Base-by-base conservation (phyloP, 1,140 invertebrate species). In the Magallana angulata region DNA sequence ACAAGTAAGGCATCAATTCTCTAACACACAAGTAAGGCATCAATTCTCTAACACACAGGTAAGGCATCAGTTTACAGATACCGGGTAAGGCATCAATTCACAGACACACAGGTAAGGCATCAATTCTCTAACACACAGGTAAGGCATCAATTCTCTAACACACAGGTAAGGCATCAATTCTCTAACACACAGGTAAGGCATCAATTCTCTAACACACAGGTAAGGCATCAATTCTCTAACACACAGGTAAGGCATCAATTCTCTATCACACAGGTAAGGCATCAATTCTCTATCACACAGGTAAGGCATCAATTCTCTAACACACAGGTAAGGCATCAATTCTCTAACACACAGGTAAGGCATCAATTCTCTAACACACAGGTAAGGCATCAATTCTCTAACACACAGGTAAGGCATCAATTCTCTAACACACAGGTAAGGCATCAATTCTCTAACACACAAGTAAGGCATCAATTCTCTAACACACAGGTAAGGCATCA, bases 91-190 rank as follows among this genome's bases (percentile, higher is more conserved):
- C 36, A 36, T 36, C 36, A 36, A 36, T 36, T 36, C 36, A 36
- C 36, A 36, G 90, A 84, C 90, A 92, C 60, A 91, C 98, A 94
- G 97, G 98, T 98, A 95, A 96, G 96, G 94, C 16, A n/a, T 85
- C 48, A 68, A 88, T 71, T 88, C 48, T 7, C 8, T 85, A 7
- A 64, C 62, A 64, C 12, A 87, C 0, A 64, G 14, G 62, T 0
- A 64, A 64, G 0, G 7, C 18, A 64, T 18, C 8, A 1, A 12
- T 36, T 36, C 18, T 76, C 68, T 12, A 2, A 1, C 68, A 64
- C 14, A 2, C 62, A 64, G 14, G 18, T 4, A 64, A 16, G 14
- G 0, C 14, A 24, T 24, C 24, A 24, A 24, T 24, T 24, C 24
- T 24, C 24, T 0, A 1, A 24, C 24, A 24, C 24, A 24, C 36